Base-by-base conservation (phyloP, 2,113 vertebrate genomes). In the Stegastes partitus region DNA sequence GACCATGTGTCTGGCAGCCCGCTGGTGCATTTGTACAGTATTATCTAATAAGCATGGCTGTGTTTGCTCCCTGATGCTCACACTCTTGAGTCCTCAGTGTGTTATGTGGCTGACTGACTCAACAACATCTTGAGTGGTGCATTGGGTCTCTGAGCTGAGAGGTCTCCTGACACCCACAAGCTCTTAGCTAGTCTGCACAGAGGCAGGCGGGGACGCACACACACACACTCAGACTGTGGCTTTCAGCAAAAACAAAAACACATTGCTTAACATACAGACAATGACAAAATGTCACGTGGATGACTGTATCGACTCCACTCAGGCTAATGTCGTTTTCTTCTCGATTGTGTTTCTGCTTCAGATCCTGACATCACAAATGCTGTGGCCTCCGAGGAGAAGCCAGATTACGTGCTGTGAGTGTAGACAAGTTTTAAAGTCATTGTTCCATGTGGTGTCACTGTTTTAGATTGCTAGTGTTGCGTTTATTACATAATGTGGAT, bases 391-490 rank as follows among this genome's bases (percentile, higher is more conserved):
- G 91, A 91, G 62, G 89, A 91, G 78, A 94, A 92, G 75, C 93
- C 89, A 0, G 91, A 93, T 84, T 93, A 93, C 53, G 80, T 92
- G 39, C 79, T 86, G 93, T 94, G 66, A 92, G 93, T 93, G 12
- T 68, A 50, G 77, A 86, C 45, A 62, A 56, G 19, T 74, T 68
- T 50, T 66, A 0, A 50, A 55, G 70, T 74, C 6, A 42, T 28
- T 61, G 12, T 57, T 82, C 19, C 2, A 21, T 67, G 44, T 57
- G 11, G 11, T 47, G 9, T 56, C 53, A 45, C 28, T 37, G 49
- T 8, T 42, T 14, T 42, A 23, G 39, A 16, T 19, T 28, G 10
- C 21, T 49, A 19, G 18, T 49, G 9, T n/a, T 49, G 18, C 5
- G 16, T 49, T 19, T 9, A 19, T 19, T 19, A 49, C 19, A 49